Evolutionary conservation across 2,797 vertebrate species (phyloP).

Genomic region (Petrocephalus schoutedeni): DNA sequence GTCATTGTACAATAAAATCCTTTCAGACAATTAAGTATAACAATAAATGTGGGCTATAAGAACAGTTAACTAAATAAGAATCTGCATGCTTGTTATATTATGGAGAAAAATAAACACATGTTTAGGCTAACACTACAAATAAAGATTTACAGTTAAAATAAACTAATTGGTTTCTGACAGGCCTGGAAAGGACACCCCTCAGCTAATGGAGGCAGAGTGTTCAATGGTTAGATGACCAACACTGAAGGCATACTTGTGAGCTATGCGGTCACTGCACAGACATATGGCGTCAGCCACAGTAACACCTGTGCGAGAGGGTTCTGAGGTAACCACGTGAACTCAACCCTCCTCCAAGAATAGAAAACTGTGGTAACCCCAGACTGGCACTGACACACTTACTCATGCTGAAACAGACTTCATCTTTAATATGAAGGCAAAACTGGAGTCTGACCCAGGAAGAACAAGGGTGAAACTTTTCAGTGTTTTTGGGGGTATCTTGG

Average conservation of each 20-base stretch:
- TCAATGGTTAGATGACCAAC: background rate
- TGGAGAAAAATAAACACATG: background rate
- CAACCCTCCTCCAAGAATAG: background rate
- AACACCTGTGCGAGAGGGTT: background rate
- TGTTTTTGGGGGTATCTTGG: background rate
- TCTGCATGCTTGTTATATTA: background rate
- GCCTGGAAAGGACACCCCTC: background rate
- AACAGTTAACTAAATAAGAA: background rate
- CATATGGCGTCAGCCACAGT: background rate
- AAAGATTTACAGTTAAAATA: background rate
- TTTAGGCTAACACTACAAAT: background rate
- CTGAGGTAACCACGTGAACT: background rate
- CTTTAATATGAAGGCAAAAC: background rate
- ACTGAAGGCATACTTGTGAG: background rate
- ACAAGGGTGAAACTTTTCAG: background rate
- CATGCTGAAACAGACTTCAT: background rate
- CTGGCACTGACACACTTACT: background rate
- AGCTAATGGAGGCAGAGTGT: background rate
- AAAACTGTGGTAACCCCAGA: background rate
- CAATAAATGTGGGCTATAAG: background rate
- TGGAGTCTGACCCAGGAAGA: background rate
- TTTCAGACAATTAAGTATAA: background rate
- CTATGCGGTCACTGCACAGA: background rate
- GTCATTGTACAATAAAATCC: background rate
- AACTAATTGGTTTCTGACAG: background rate